Percentiles rank a stretch among this genome's conserved stretches.
phyloP scores from a whole-genome alignment of 1,140 invertebrate genomes.

The Neuroterus valhalla region DNA sequence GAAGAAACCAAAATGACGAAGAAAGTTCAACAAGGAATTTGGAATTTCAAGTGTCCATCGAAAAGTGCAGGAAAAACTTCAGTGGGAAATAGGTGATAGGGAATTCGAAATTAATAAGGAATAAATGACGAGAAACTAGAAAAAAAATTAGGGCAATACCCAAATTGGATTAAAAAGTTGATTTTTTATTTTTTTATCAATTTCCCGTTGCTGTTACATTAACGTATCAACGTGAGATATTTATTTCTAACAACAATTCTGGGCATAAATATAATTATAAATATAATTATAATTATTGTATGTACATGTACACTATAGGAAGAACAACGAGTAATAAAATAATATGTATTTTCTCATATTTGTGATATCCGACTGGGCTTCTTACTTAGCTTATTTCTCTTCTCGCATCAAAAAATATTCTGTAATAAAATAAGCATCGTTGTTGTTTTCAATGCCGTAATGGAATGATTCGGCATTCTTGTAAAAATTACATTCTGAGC shows the following conservation, averaged over 20 bases:
- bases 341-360: slow-evolving; percentile 60
- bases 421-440: slow-evolving; percentile 58
- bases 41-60: too few relatives aligned
- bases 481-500: slow-evolving; percentile 39
- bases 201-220: slow-evolving; percentile 49
- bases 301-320: slow-evolving; percentile 57
- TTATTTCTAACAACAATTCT: slow-evolving; percentile 52
- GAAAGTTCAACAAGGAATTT: too few relatives aligned
- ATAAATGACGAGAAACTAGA: too few relatives aligned
- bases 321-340: slow-evolving; percentile 69
- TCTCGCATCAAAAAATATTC: slow-evolving; percentile 14
- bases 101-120: too few relatives aligned
- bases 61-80: too few relatives aligned
- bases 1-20: too few relatives aligned
- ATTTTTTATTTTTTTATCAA: slow-evolving; percentile 43
- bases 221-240: slow-evolving; percentile 46
- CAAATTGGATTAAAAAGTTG: slow-evolving; percentile 26
- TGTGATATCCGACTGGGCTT: slow-evolving; percentile 44
- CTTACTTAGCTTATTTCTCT: slow-evolving; percentile 48
- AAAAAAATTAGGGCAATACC: too few relatives aligned
- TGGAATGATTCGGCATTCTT: slow-evolving; percentile 65
- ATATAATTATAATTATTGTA: slow-evolving; percentile 39
- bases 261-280: too few relatives aligned
- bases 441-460: slow-evolving; percentile 50
- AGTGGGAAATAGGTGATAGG: neutral